Percentiles rank a stretch among this genome's conserved stretches.
phyloP scores from a whole-genome alignment of 2,888 invertebrate genomes.

The Apoderus coryli region DNA sequence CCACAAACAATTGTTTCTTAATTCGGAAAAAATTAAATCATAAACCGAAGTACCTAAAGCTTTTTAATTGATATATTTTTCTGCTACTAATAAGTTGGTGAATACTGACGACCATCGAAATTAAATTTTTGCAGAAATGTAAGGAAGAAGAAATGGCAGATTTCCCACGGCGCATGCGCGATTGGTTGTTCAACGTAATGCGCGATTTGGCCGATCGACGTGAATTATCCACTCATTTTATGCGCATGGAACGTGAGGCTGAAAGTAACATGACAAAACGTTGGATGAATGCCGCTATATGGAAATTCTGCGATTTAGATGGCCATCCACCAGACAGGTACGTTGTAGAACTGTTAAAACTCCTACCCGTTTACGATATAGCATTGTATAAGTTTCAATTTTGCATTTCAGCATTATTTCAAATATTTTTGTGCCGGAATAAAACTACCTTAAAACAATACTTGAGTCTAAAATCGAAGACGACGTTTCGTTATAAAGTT shows the following conservation, averaged over 20 bases:
- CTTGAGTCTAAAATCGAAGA: constrained; percentile 1
- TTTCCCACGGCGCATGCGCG: constrained; percentile 93
- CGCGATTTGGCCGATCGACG: constrained; percentile 81
- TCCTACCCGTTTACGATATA: constrained; percentile 1
- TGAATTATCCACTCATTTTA: constrained; percentile 68
- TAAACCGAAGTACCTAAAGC: too few relatives aligned
- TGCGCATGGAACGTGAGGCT: constrained; percentile 78
- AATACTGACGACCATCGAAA: too few relatives aligned
- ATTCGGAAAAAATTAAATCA: too few relatives aligned
- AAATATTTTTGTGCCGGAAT: constrained; percentile 1
- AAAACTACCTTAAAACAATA: neutral
- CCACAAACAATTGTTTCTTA: too few relatives aligned
- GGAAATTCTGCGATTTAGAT: constrained; percentile 98
- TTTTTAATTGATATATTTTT: too few relatives aligned
- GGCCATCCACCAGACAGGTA: constrained; percentile 79
- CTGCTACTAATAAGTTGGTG: too few relatives aligned
- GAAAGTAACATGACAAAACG: constrained; percentile 71
- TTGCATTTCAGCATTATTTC: neutral
- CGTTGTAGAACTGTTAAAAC: neutral
- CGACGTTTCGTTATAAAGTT: neutral
- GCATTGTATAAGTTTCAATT: neutral
- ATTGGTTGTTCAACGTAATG: constrained; percentile 98
- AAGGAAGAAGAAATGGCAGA: constrained; percentile 76
- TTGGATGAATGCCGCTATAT: constrained; percentile 87
- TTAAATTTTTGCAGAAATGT: constrained; percentile 45